Conservation (phyloP, 2,113 vertebrate species). For the Microcebus ravelobensis region DNA sequence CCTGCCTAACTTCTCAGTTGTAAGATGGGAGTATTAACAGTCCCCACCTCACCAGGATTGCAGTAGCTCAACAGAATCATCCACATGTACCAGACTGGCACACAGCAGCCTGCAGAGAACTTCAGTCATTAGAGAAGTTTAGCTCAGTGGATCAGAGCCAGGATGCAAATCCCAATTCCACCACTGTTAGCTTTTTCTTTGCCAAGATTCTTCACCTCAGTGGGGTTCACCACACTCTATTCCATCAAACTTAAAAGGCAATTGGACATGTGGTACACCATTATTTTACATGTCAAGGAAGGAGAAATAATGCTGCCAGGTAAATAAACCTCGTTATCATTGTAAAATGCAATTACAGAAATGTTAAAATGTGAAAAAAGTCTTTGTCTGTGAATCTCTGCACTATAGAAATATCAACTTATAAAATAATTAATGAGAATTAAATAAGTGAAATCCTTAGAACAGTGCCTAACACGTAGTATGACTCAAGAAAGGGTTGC, state of each 20-base stretch:
- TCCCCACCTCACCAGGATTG: background rate
- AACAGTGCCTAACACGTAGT: background rate
- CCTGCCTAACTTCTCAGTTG: background rate
- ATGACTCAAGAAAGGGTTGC: background rate
- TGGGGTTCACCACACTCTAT: background rate
- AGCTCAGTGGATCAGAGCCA: background rate
- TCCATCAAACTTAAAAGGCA: background rate
- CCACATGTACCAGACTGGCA: background rate
- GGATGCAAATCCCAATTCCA: background rate
- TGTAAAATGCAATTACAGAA: background rate
- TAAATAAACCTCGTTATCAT: background rate
- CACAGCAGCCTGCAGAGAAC: background rate
- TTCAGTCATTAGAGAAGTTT: background rate
- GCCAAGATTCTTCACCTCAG: background rate
- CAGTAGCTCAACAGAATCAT: too few relatives aligned
- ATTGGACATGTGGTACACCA: background rate
- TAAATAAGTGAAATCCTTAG: background rate
- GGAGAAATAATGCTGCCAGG: background rate
- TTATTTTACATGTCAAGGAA: background rate
- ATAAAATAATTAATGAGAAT: background rate
- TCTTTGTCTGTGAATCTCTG: background rate
- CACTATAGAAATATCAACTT: background rate
- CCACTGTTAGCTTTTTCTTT: background rate
- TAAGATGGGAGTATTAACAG: background rate
- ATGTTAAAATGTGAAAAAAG: background rate